Conservation (phyloP, 64 coral and sea anemone genomes). For the Cladopsammia gracilis region DNA sequence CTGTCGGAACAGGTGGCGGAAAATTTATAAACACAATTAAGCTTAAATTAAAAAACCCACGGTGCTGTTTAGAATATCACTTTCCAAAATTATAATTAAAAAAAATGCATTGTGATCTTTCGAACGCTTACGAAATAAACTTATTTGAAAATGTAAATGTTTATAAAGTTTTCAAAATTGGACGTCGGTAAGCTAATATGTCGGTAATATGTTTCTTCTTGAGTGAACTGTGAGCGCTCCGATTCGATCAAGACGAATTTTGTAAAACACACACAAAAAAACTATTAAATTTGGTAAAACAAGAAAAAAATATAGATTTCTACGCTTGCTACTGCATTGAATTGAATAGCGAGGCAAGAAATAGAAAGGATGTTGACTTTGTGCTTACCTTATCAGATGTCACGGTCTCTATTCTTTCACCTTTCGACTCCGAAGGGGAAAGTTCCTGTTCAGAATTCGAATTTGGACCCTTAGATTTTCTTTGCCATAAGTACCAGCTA, state of each 20-base stretch:
- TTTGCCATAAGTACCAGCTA: conserved; percentile 33
- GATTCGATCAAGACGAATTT: not conserved
- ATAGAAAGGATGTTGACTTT: not conserved
- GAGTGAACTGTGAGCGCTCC: too few species aligned
- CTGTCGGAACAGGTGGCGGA: not conserved
- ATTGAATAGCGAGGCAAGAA: too few species aligned
- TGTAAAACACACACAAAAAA: not conserved
- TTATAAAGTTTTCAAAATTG: too few species aligned
- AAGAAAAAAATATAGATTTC: not conserved
- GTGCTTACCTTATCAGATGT: not conserved
- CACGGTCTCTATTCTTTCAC: not conserved
- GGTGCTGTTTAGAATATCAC: not conserved
- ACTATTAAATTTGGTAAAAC: not conserved
- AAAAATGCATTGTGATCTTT: too few species aligned
- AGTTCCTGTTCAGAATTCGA: not conserved
- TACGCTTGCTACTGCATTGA: too few species aligned
- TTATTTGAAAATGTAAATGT: too few species aligned
- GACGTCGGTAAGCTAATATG: too few species aligned
- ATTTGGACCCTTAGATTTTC: not conserved
- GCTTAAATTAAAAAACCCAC: not conserved
- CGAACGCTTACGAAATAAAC: too few species aligned
- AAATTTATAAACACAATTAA: not conserved
- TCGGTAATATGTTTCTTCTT: too few species aligned
- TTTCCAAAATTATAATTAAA: too few species aligned
- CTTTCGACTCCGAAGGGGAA: too few species aligned